These are phyloP conservation scores for Callochromis pleurospilus DNA, from an alignment of 2,113 vertebrate genomes.

Conservation along the genomic window DNA sequence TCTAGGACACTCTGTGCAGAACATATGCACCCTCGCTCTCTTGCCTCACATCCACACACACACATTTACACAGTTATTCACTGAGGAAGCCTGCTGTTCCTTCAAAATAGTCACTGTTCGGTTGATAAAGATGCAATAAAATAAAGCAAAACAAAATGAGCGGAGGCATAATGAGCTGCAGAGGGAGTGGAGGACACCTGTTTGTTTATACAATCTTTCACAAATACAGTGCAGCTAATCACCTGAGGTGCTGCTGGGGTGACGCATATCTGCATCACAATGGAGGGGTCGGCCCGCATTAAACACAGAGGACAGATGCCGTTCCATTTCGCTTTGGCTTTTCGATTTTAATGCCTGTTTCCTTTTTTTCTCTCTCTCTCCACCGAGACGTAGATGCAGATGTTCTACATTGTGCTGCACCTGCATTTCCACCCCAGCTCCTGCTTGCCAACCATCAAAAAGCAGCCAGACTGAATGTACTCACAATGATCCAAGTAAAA, in stretches of 20 bases:
- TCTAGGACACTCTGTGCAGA: conserved; percentile 16
- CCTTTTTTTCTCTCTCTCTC: not conserved
- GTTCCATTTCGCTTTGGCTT: conserved; percentile 50
- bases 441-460: conserved; percentile 31
- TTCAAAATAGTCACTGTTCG: conserved; percentile 28
- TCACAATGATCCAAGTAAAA: not conserved
- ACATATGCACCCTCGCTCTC: conserved; percentile 3
- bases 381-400: conserved; percentile 44
- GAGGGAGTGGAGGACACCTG: conserved; percentile 65
- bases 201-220: conserved; percentile 56
- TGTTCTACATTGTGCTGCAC: conserved; percentile 57
- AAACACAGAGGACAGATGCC: conserved; percentile 59
- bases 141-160: conserved; percentile 42
- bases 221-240: conserved; percentile 62
- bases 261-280: conserved; percentile 61
- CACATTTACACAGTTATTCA: not conserved
- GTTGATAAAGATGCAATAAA: conserved; percentile 40
- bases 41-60: not conserved
- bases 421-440: conserved; percentile 49
- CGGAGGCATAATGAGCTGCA: conserved; percentile 61
- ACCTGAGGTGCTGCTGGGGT: conserved; percentile 55
- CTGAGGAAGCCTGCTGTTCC: not conserved
- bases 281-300: conserved; percentile 39
- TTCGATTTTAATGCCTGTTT: conserved; percentile 34
- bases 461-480: not conserved